phyloP scores from a whole-genome alignment of 2,113 vertebrate species.

The Cathartes aura region DNA sequence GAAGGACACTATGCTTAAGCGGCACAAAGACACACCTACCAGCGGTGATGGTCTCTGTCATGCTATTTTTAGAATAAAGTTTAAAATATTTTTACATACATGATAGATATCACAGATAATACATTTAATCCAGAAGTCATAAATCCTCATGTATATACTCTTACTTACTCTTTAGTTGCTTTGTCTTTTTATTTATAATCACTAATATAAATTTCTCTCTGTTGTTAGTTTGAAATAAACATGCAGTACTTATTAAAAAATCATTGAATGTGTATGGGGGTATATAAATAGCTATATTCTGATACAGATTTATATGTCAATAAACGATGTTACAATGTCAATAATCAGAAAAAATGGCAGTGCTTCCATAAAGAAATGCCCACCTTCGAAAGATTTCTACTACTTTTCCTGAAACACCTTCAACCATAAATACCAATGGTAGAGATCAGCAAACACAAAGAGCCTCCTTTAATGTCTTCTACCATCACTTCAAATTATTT shows the following conservation, averaged over 20 bases:
- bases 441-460: conserved; percentile 31
- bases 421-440: not conserved
- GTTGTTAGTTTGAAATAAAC: not conserved
- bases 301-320: not conserved
- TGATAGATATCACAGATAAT: not conserved
- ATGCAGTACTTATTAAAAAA: not conserved
- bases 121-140: not conserved
- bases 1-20: not conserved
- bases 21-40: not conserved
- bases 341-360: not conserved
- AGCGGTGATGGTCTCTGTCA: not conserved
- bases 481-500: conserved; percentile 45
- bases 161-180: not conserved
- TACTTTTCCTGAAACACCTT: not conserved
- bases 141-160: not conserved
- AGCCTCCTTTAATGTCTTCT: conserved; percentile 36
- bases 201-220: not conserved
- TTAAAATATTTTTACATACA: not conserved
- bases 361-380: conserved; percentile 20
- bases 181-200: not conserved
- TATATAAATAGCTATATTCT: not conserved
- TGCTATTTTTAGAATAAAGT: not conserved
- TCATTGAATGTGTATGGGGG: not conserved
- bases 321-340: not conserved
- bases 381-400: not conserved